A percentile compares a stretch with the other conserved stretches of the same genome.
phyloP scores from a whole-genome alignment of 2,113 vertebrate genomes.

The Notiomystis cincta region DNA sequence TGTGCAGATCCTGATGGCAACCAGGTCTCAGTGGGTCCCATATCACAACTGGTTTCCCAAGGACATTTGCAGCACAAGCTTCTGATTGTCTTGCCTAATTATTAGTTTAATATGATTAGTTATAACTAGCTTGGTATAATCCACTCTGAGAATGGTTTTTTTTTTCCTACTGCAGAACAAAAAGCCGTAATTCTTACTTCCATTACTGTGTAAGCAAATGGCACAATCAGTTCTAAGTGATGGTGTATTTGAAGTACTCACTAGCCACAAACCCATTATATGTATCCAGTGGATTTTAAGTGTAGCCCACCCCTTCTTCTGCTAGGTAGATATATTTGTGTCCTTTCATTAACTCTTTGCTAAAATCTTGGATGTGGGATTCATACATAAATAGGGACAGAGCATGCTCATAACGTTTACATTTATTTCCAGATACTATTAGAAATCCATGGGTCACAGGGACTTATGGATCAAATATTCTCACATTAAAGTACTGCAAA shows the following conservation, averaged over 20 bases:
- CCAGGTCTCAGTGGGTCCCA: neutral
- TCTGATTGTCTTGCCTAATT: neutral
- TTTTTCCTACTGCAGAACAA: neutral
- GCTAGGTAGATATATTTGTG: neutral
- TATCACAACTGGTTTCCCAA: neutral
- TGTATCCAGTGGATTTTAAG: neutral
- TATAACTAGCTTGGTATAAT: neutral
- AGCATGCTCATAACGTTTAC: neutral
- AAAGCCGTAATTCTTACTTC: neutral
- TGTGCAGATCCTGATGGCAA: neutral
- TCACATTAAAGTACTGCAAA: neutral
- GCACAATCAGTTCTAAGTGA: neutral
- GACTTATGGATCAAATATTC: neutral
- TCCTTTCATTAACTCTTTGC: neutral
- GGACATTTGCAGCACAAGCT: neutral
- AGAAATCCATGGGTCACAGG: neutral
- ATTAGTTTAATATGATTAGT: neutral
- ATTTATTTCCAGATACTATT: neutral
- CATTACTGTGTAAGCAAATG: neutral
- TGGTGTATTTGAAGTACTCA: neutral
- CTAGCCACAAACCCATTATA: neutral
- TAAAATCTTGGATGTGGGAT: neutral
- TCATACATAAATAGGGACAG: neutral
- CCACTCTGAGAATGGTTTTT: neutral
- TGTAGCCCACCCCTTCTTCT: neutral